phyloP scores from a whole-genome alignment of 2,888 invertebrate species.

The Altica lythri region DNA sequence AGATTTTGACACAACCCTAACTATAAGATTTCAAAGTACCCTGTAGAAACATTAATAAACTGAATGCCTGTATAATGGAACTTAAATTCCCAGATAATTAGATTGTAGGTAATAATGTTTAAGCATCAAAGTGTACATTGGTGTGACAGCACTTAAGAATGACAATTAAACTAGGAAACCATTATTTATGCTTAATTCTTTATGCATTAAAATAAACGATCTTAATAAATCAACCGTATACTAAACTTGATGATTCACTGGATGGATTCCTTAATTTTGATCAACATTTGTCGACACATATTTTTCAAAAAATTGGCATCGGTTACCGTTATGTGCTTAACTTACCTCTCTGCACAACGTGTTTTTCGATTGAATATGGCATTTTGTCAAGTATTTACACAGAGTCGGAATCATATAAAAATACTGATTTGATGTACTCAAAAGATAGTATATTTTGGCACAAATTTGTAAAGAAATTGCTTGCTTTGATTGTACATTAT shows the following conservation, averaged over 20 bases:
- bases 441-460: background rate
- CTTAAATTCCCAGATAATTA: no score
- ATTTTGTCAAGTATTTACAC: constrained; percentile 51
- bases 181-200: background rate
- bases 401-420: background rate
- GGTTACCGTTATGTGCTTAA: background rate
- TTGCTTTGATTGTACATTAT: no score
- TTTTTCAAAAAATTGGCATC: constrained; percentile 25
- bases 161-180: background rate
- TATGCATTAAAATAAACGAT: no score
- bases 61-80: no score
- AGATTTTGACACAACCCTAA: no score
- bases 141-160: no score
- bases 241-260: constrained; percentile 1
- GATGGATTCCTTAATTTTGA: constrained; percentile 1
- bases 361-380: constrained; percentile 39
- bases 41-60: no score
- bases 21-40: no score
- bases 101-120: no score
- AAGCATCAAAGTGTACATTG: no score
- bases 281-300: constrained; percentile 9
- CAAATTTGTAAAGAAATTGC: no score
- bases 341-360: constrained; percentile 11
- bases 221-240: background rate
- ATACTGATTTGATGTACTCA: background rate